Percentiles rank a stretch among this genome's conserved stretches.
Evolutionary conservation across 2,797 vertebrate genomes (phyloP).

Genomic region (Sciurus vulgaris): DNA sequence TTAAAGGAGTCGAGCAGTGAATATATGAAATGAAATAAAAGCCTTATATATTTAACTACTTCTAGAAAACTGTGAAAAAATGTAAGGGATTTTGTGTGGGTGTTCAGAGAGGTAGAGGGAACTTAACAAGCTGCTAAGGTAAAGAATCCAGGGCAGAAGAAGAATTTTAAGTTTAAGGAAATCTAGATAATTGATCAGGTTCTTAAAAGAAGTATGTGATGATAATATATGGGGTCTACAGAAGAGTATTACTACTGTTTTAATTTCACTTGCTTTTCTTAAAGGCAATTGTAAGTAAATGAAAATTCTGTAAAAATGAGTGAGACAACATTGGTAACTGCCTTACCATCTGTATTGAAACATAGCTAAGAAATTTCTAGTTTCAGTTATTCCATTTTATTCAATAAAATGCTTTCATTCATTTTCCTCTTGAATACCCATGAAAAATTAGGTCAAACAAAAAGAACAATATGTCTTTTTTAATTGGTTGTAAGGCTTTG

Average conservation of each 20-base stretch:
- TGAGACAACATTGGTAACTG: not conserved
- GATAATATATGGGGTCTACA: not conserved
- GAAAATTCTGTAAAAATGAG: conserved; percentile 30
- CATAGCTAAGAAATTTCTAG: conserved; percentile 42
- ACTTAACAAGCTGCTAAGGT: not conserved
- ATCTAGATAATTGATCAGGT: not conserved
- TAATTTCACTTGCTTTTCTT: conserved; percentile 31
- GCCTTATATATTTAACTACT: not conserved
- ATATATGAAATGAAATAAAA: not conserved
- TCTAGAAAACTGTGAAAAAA: not conserved
- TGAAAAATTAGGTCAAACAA: conserved; percentile 59
- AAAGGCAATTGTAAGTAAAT: not conserved
- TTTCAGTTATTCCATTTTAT: conserved; percentile 41
- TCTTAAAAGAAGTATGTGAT: conserved; percentile 9
- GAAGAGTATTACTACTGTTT: not conserved
- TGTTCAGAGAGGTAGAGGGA: not conserved
- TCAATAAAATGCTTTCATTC: conserved; percentile 15
- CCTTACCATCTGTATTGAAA: conserved; percentile 15
- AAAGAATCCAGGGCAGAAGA: not conserved
- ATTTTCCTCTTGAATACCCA: conserved; percentile 44
- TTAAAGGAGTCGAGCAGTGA: not conserved
- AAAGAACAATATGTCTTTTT: conserved; percentile 28
- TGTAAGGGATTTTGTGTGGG: not conserved
- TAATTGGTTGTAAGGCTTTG: not conserved
- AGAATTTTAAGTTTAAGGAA: not conserved